Evolutionary conservation across 2,888 invertebrate species (phyloP).

Genomic region (Gastracanthus pulcherrimus): DNA sequence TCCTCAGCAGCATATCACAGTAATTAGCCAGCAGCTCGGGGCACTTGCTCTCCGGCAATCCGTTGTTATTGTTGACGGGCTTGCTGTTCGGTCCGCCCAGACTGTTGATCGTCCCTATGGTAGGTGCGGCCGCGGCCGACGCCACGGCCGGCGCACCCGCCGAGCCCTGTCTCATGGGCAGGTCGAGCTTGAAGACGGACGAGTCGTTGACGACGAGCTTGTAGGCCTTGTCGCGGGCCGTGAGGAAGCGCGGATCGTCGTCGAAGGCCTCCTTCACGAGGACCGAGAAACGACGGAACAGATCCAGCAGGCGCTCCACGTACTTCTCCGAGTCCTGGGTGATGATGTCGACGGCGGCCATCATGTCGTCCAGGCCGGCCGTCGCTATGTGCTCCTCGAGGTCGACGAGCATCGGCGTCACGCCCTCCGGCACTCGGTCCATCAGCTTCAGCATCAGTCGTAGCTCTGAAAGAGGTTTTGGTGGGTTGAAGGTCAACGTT

Average conservation of each 20-base stretch:
- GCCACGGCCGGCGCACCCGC: constrained; percentile 81
- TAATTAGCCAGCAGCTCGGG: constrained; percentile 99
- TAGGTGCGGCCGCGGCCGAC: neutral
- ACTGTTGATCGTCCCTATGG: constrained; percentile 1
- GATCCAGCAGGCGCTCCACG: constrained; percentile 94
- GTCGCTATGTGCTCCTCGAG: constrained; percentile 95
- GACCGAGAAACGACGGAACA: constrained; percentile 95
- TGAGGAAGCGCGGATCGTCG: constrained; percentile 98
- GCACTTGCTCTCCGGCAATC: constrained; percentile 95
- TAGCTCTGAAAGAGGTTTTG: constrained; percentile 78
- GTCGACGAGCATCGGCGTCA: constrained; percentile 93
- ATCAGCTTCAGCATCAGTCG: constrained; percentile 85
- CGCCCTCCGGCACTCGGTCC: constrained; percentile 94
- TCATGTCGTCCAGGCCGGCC: constrained; percentile 97
- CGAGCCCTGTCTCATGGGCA: constrained; percentile 71
- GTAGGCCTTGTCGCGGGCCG: constrained; percentile 98
- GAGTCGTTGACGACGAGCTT: constrained; percentile 99
- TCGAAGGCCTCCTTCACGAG: constrained; percentile 96
- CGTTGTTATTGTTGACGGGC: constrained; percentile 73
- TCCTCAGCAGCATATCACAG: constrained; percentile 98
- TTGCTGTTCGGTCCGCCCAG: constrained; percentile 62
- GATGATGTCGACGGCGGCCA: constrained; percentile 95
- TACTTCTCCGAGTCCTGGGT: constrained; percentile 99
- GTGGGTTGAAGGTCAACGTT: too few species aligned
- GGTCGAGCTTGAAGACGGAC: constrained; percentile 86